phyloP scores from a whole-genome alignment of 2,797 vertebrate species.

The Choloepus didactylus region DNA sequence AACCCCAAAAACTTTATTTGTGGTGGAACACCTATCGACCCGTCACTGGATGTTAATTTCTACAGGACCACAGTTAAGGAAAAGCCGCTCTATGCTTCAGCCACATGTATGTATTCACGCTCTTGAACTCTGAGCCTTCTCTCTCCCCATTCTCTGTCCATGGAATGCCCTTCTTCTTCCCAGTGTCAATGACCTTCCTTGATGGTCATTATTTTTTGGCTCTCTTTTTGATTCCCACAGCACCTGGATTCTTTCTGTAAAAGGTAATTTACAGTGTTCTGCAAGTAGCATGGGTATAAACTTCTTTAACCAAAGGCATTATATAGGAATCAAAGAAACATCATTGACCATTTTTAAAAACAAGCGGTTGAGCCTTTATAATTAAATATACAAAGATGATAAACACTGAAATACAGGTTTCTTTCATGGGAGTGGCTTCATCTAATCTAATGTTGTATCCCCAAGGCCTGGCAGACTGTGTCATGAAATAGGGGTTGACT shows the following conservation, averaged over 20 bases:
- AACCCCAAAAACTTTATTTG: not conserved
- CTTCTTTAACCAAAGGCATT: not conserved
- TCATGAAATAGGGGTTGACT: not conserved
- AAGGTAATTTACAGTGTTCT: constrained; percentile 1
- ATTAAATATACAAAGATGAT: not conserved
- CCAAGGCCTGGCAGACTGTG: not conserved
- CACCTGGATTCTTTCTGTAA: not conserved
- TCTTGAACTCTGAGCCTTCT: not conserved
- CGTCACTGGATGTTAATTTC: not conserved
- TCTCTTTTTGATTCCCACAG: not conserved
- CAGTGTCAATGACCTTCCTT: not conserved
- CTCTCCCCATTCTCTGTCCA: not conserved
- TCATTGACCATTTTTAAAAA: not conserved
- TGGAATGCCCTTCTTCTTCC: not conserved
- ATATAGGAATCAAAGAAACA: constrained; percentile 7
- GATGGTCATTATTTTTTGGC: not conserved
- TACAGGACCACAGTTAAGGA: not conserved
- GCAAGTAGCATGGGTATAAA: not conserved
- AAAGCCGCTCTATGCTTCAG: not conserved
- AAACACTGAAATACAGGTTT: not conserved
- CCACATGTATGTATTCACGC: not conserved
- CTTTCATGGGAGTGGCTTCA: not conserved
- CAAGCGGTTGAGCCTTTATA: not conserved
- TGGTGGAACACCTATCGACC: not conserved
- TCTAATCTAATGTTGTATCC: not conserved